Evolutionary conservation across 2,888 invertebrate species (phyloP), one percentile per base, ranked within the genome.

Genomic region (Chouioia cunea): DNA sequence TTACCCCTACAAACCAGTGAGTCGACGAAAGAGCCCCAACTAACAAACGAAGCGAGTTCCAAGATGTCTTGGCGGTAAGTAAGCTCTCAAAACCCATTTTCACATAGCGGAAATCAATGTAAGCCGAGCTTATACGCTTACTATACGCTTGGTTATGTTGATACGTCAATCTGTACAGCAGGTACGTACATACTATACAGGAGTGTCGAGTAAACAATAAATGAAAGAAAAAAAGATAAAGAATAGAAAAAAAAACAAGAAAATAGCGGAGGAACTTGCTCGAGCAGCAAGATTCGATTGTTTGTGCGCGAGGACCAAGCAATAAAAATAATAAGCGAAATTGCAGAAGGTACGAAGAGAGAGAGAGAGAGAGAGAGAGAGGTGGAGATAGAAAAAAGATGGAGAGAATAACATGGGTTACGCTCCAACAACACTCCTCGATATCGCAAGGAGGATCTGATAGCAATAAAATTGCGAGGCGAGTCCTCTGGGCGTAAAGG

Each of bases 401-500:
- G 53, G 18, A 20, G 20, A 53, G 36, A 36, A 36, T 36, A 36
- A 36, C 36, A 36, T 36, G 36, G 36, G 36, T 36, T 36, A 36
- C 36, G 14, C 18, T 43, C 46, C 27, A 57, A 43, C 57, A 52
- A 53, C 63, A 53, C 50, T 23, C 43, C 15, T 36, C 43, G 12
- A 59, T 64, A 70, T 44, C 65, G 47, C 10, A 12, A 12, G 46
- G 56, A 52, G 70, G 47, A 65, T 64, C 65, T 70, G 71, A 71
- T 71, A 56, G 65, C 71, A 62, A 66, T 71, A 66, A 71, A 70
- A 70, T 70, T 65, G 70, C 65, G 52, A 23, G 27, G 47, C 52
- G 47, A 36, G 36, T n/a, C 46, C 64, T 23, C 15, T 52, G 47
- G 36, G 48, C 23, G 52, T 23, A 56, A 48, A 65, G 48, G 56